These are phyloP conservation scores for Aleadryas rufinucha DNA, from an alignment of 2,113 vertebrate species.

Conservation along the genomic window DNA sequence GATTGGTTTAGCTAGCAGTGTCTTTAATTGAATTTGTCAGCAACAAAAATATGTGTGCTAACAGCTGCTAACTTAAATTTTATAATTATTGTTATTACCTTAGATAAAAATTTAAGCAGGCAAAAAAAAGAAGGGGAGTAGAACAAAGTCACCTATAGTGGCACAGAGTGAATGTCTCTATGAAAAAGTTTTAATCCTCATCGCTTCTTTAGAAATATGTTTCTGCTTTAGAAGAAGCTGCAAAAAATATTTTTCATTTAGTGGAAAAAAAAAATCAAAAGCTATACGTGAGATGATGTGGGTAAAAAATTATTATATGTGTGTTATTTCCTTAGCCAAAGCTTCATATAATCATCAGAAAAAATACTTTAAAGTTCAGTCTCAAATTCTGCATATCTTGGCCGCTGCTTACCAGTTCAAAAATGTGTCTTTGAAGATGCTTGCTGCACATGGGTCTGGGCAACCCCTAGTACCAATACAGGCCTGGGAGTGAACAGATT, in stretches of 20 bases:
- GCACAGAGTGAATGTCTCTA: background rate
- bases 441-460: background rate
- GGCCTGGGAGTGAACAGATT: background rate
- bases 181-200: background rate
- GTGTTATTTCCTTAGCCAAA: background rate
- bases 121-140: background rate
- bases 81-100: slow-evolving; percentile 60
- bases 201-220: background rate
- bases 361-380: background rate
- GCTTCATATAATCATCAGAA: background rate
- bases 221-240: background rate
- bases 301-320: background rate
- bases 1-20: slow-evolving; percentile 47
- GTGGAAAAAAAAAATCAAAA: background rate
- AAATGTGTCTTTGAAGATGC: background rate
- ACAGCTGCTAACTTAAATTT: slow-evolving; percentile 53
- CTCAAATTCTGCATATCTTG: background rate
- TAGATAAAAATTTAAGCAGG: slow-evolving; percentile 62
- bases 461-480: background rate
- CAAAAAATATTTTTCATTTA: background rate
- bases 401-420: background rate
- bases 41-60: slow-evolving; percentile 58
- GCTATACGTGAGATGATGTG: background rate
- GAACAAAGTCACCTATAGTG: slow-evolving; percentile 21
- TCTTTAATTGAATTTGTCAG: slow-evolving; percentile 68